Base-by-base conservation (phyloP, 2,797 vertebrate species). In the Epinephelus coioides region DNA sequence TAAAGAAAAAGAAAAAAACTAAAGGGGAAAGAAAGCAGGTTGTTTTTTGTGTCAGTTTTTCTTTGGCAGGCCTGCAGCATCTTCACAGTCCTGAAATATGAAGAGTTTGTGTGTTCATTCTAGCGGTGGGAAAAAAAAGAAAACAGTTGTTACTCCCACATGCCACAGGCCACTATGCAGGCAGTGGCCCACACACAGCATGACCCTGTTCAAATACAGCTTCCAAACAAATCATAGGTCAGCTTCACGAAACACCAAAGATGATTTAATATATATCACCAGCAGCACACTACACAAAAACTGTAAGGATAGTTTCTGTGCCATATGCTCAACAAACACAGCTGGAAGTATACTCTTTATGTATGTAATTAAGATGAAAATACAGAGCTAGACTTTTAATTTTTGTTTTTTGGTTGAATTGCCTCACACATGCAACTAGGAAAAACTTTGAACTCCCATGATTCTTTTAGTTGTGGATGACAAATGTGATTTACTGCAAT, bases 281-380 rank as follows among this genome's bases (percentile, higher is more conserved):
- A 51, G 34, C 18, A 21, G 40, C 46, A 54, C 43, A 54, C 60
- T 65, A 54, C 51, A 61, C 13, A 12, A 30, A 40, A 72, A 65
- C 21, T 51, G n/a, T 51, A 53, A 15, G 38, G 15, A 38, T 25
- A 11, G 65, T 50, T 34, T 59, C 2, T 59, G 7, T 69, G 21
- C 10, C 21, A 46, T 55, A 25, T 49, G 9, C 9, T 46, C 7
- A 64, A 40, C 14, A 71, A 65, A 50, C 21, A 73, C 13, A 64
- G 27, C 47, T 57, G 23, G 30, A 65, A 51, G 78, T 46, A 5
- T 30, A 49, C 14, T 30, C 3, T 49, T 17, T 53, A 21, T n/a
- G 40, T 44, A 40, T 50, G 21, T 67, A 9, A 14, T 73, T 70
- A 3, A 68, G 44, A 74, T 64, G 46, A 74, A 64, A 46, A 55